Percentiles rank a stretch among this genome's conserved stretches.
Conservation (phyloP, 2,797 vertebrate species). For the Schizopygopsis malacanthus region DNA sequence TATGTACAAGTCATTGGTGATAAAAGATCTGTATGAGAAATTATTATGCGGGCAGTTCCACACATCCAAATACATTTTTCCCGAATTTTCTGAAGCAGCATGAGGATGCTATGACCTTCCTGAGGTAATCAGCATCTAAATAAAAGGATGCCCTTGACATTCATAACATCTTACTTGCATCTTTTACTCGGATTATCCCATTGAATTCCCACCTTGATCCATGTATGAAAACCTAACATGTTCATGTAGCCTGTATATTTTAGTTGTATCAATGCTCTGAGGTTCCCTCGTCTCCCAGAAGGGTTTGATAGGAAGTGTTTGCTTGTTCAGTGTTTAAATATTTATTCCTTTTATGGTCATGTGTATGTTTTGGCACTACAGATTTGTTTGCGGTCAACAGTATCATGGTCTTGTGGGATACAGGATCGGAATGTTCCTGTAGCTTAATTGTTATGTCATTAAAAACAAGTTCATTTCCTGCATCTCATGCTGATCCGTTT, state of each 20-base stretch:
- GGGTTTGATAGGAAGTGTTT: constrained; percentile 29
- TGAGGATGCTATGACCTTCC: not conserved
- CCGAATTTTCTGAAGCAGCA: not conserved
- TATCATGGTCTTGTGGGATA: constrained; percentile 34
- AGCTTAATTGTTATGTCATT: constrained; percentile 30
- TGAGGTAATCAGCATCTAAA: not conserved
- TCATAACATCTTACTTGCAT: not conserved
- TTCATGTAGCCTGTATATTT: constrained; percentile 2
- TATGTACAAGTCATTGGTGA: too few species aligned
- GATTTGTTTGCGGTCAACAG: constrained; percentile 45
- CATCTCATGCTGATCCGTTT: not conserved
- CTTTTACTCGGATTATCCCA: not conserved
- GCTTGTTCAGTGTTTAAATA: constrained; percentile 14
- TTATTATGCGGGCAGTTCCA: not conserved
- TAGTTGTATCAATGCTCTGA: not conserved
- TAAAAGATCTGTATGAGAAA: not conserved
- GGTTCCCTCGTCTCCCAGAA: not conserved
- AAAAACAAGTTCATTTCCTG: constrained; percentile 31
- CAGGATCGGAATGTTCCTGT: constrained; percentile 48
- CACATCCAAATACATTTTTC: not conserved
- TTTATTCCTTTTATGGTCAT: constrained; percentile 35
- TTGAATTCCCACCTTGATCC: not conserved
- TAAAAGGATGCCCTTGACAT: not conserved
- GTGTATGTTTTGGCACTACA: constrained; percentile 41
- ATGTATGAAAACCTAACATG: not conserved